A percentile compares a stretch with the other conserved stretches of the same genome.
Conservation (phyloP, 2,888 invertebrate species). For the Zonitis immaculata region DNA sequence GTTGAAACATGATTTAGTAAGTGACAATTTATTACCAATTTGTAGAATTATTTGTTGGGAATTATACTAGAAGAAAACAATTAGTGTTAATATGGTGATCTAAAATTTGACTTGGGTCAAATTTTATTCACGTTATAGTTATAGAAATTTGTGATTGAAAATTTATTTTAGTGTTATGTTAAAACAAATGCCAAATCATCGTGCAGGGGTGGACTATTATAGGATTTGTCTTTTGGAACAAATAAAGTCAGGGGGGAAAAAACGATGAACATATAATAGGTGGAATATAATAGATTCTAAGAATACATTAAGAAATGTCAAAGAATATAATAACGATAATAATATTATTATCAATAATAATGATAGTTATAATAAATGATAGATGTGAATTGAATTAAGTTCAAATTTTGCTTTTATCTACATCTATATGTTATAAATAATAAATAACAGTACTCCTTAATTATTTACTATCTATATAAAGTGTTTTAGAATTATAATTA, state of each 20-base stretch:
- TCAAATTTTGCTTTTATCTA: neutral
- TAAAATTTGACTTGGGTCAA: no score
- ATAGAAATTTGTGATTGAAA: neutral
- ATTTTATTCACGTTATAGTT: neutral
- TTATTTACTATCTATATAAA: neutral
- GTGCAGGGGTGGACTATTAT: neutral
- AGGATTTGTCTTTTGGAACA: neutral
- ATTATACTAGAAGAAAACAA: no score
- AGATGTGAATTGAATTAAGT: no score
- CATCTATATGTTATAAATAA: no score
- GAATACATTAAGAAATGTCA: neutral
- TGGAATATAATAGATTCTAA: neutral
- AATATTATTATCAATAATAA: neutral
- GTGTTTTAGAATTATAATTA: neutral
- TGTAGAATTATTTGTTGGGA: no score
- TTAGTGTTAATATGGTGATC: no score
- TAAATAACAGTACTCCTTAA: no score
- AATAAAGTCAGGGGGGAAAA: neutral
- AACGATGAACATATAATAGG: neutral
- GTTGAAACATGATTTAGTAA: no score
- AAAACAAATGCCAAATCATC: neutral
- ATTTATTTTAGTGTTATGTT: neutral
- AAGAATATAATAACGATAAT: neutral
- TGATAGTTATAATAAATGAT: no score
- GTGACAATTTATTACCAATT: no score